A percentile compares a stretch with the other conserved stretches of the same genome.
These are phyloP conservation scores for Chalcis sispes DNA, from an alignment of 2,888 invertebrate genomes.

Conservation along the genomic window DNA sequence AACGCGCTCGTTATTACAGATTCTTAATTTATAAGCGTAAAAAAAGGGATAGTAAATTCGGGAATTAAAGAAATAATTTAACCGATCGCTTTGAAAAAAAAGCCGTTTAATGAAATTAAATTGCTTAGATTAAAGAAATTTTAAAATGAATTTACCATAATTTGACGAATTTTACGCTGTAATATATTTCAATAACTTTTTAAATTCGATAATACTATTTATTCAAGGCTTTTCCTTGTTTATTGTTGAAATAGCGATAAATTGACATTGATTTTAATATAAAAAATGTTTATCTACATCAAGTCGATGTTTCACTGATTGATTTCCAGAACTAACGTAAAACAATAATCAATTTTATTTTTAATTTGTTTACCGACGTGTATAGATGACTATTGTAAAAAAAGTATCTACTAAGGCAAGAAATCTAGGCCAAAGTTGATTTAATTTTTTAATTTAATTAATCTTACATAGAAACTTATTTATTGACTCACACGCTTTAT, in stretches of 20 bases:
- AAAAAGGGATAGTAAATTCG: too few species aligned
- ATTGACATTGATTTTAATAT: background rate
- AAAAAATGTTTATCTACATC: constrained; percentile 1
- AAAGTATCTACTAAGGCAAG: too few species aligned
- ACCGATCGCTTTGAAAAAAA: too few species aligned
- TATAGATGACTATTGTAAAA: background rate
- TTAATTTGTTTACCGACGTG: constrained; percentile 14
- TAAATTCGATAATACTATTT: background rate
- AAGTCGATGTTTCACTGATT: constrained; percentile 29
- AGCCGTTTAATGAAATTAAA: too few species aligned
- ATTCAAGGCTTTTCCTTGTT: background rate
- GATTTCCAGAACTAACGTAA: too few species aligned
- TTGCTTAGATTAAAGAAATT: too few species aligned
- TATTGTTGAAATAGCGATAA: constrained; percentile 16
- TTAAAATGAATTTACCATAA: too few species aligned
- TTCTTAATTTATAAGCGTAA: background rate
- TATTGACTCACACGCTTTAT: too few species aligned
- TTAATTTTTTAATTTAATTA: constrained; percentile 40
- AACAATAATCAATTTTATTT: background rate
- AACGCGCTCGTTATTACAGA: background rate
- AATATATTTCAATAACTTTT: constrained; percentile 2
- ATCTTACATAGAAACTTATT: too few species aligned
- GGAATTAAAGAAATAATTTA: too few species aligned
- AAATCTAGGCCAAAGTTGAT: constrained; percentile 16
- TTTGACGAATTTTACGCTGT: too few species aligned